phyloP scores from a whole-genome alignment of 2,888 invertebrate species.

The Clusia tigrina region DNA sequence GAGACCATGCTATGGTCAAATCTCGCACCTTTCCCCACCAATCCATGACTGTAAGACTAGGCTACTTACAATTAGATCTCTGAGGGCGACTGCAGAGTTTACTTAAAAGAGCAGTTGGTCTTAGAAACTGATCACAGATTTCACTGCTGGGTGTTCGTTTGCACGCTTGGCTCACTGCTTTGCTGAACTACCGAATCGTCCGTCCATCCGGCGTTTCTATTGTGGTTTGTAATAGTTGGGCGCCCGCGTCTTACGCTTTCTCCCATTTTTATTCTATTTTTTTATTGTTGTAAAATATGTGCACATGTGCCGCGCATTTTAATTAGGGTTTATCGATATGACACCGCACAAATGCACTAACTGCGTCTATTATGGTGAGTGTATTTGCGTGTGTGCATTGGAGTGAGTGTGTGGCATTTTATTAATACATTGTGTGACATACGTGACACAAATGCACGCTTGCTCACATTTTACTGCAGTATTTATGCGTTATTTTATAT shows the following conservation, averaged over 20 bases:
- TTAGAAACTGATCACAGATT: no score
- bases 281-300: constrained; percentile 9
- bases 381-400: background rate
- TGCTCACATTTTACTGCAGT: background rate
- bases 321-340: constrained; percentile 20
- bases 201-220: background rate
- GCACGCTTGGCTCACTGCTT: background rate
- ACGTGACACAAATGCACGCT: constrained; percentile 11
- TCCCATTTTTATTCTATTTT: background rate
- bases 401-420: constrained; percentile 6
- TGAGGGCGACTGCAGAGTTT: no score
- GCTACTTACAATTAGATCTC: no score
- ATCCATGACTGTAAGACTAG: no score
- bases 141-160: no score
- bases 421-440: constrained; percentile 12
- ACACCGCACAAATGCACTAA: background rate
- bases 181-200: no score
- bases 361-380: background rate
- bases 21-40: no score
- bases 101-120: no score
- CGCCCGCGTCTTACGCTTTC: background rate
- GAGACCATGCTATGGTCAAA: no score
- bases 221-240: background rate
- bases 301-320: constrained; percentile 20
- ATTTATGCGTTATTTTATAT: constrained; percentile 3